Conservation (phyloP, 2,888 invertebrate genomes). For the Aelia acuminata region DNA sequence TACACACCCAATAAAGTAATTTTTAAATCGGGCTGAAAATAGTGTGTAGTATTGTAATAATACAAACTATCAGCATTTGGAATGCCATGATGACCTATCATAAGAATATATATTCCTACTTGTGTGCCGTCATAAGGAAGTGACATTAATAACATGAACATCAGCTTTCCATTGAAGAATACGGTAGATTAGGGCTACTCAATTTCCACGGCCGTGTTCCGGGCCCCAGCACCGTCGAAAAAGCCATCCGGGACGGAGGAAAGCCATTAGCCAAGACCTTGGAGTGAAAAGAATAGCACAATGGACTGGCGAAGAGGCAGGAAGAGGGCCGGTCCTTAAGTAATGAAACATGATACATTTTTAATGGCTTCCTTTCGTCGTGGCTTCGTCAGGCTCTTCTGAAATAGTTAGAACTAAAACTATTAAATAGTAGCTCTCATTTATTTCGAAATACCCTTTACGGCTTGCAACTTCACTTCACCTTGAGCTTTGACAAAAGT, state of each 20-base stretch:
- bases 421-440: neutral
- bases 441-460: neutral
- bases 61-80: too few relatives aligned
- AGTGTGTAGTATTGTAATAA: too few relatives aligned
- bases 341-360: conserved; percentile 29
- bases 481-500: neutral
- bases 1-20: too few relatives aligned
- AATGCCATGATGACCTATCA: too few relatives aligned
- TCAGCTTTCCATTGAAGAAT: neutral
- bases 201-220: neutral
- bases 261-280: conserved; percentile 19
- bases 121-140: neutral
- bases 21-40: too few relatives aligned
- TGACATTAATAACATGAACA: neutral
- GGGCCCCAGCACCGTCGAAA: neutral
- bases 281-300: conserved; percentile 22
- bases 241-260: neutral
- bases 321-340: neutral
- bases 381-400: neutral
- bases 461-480: neutral
- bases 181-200: neutral
- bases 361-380: conserved; percentile 30
- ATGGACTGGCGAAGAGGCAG: neutral
- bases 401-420: neutral
- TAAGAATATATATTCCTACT: too few relatives aligned